Evolutionary conservation across 1,140 invertebrate species (phyloP), one percentile per base, ranked within the genome.

Genomic region (Sycophila sp.): DNA sequence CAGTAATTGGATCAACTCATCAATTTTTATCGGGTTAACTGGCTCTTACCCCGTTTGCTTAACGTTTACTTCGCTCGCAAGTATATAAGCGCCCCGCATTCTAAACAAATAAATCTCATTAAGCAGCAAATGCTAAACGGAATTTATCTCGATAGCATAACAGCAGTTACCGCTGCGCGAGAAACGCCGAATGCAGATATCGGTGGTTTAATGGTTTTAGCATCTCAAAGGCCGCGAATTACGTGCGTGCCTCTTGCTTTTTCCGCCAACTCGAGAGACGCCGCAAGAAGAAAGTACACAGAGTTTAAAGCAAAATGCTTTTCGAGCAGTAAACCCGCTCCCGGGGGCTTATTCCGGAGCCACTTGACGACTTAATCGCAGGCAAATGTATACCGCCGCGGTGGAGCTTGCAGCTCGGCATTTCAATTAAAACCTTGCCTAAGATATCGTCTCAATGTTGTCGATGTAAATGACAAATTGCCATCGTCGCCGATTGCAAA

Each of bases 301-400:
- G 40, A 10, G n/a, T 2, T 10, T 47, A 22, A 4, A 47, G 42
- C 42, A 22, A 47, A 47, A 47, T 22, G 42, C 42, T 45, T 45
- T 45, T 45, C 42, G 42, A 45, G 42, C 42, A 47, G 42, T 47
- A 47, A 47, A 47, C 17, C 10, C 19, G 19, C 19, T n/a, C n/a
- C n/a, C n/a, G n/a, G n/a, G n/a, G 38, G n/a, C 22, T 70, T 64
- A 67, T 72, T 65, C 47, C 36, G 65, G 30, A 76, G 67, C 66
- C 58, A 63, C 59, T 73, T 69, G 68, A 77, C 69, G 65, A 58
- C 66, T 75, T 73, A 75, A 76, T 76, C 75, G 32, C 53, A 32
- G 47, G 74, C 69, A 75, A 78, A 77, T 75, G 72, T 76, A 68
- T 73, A 76, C 67, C 7, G 40, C 17, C 4, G 19, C 19, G 42